Conservation (phyloP, 2,888 invertebrate genomes). For the Actias luna region DNA sequence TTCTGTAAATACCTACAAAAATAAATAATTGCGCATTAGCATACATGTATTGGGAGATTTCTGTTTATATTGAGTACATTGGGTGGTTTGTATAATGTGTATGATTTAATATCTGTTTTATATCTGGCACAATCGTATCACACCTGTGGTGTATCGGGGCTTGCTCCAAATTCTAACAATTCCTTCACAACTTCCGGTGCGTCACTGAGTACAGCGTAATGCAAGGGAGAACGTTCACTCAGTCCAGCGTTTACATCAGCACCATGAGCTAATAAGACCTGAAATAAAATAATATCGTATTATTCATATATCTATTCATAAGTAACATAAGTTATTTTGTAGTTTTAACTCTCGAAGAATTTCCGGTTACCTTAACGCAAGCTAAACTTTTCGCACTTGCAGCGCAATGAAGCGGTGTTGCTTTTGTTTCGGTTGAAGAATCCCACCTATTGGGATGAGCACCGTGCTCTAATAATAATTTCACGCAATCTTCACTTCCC, state of each 20-base stretch:
- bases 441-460: constrained; percentile 89
- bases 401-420: constrained; percentile 90
- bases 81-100: constrained; percentile 11
- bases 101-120: constrained; percentile 16
- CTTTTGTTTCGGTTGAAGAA: constrained; percentile 82
- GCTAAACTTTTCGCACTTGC: constrained; percentile 84
- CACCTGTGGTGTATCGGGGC: constrained; percentile 91
- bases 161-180: constrained; percentile 89
- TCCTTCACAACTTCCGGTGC: constrained; percentile 87
- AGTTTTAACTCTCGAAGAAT: background rate
- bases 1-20: constrained; percentile 88
- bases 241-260: constrained; percentile 91
- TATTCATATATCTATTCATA: too few species aligned
- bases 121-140: constrained; percentile 23
- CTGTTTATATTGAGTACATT: constrained; percentile 17
- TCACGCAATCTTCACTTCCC: constrained; percentile 87
- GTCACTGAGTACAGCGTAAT: constrained; percentile 91
- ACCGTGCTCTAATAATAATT: constrained; percentile 85
- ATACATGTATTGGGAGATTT: constrained; percentile 13
- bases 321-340: background rate
- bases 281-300: constrained; percentile 25
- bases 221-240: constrained; percentile 87
- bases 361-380: constrained; percentile 79
- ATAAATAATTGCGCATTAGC: constrained; percentile 17
- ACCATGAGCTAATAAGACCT: constrained; percentile 85